Evolutionary conservation across 1,140 invertebrate genomes (phyloP).

Genomic region (Diorhabda sublineata): DNA sequence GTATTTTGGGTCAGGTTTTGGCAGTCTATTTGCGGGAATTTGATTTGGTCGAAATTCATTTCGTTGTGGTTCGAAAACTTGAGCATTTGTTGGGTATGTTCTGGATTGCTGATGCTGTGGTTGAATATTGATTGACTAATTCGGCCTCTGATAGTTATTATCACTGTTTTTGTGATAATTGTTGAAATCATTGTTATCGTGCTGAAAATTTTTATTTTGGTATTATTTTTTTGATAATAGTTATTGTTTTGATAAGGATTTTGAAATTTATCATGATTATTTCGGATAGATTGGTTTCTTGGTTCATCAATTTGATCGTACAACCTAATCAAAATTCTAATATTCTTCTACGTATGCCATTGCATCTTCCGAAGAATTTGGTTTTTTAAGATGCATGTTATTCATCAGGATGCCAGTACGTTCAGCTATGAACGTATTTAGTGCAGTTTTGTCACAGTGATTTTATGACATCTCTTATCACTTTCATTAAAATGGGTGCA

Average conservation of each 20-base stretch:
- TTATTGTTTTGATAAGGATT: neutral
- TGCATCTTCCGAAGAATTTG: neutral
- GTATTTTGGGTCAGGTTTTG: no score
- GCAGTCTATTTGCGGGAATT: no score
- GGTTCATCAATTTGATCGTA: neutral
- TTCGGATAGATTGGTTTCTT: neutral
- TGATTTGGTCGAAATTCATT: no score
- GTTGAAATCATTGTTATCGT: neutral
- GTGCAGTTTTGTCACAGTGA: constrained; percentile 1
- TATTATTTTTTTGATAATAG: neutral
- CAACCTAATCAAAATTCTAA: neutral
- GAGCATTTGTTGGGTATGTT: no score
- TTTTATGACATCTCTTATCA: neutral
- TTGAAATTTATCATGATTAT: neutral
- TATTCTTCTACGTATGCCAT: neutral
- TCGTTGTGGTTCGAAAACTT: no score
- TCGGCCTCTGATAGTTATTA: no score
- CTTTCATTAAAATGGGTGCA: neutral
- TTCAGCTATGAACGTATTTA: constrained; percentile 1
- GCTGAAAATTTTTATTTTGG: neutral
- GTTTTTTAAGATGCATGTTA: neutral
- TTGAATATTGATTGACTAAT: no score
- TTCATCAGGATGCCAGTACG: constrained; percentile 11
- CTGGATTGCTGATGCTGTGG: no score
- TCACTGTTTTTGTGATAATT: neutral